A percentile compares a stretch with the other conserved stretches of the same genome.
These are phyloP conservation scores for Chrysemys picta DNA, from an alignment of 2,113 vertebrate genomes.

Conservation along the genomic window DNA sequence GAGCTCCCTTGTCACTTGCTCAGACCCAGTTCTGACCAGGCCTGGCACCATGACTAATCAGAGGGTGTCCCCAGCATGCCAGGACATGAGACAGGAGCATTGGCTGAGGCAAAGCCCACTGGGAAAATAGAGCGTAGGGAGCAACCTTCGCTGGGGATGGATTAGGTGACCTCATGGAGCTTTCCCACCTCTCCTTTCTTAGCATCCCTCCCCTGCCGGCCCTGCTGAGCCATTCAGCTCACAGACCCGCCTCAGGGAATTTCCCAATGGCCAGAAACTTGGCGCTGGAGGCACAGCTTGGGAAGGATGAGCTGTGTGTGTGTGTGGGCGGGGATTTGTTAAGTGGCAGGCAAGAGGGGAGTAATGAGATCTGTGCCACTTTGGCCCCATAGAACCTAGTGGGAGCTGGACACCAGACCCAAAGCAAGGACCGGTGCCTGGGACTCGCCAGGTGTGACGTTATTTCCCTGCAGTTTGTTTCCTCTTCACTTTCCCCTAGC, in stretches of 20 bases:
- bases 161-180: not conserved
- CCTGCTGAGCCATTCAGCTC: accelerated
- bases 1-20: not conserved
- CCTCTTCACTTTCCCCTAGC: not conserved
- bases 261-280: not conserved
- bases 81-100: not conserved
- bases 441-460: not conserved
- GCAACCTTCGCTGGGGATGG: not conserved
- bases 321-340: too few species aligned
- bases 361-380: not conserved
- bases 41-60: not conserved
- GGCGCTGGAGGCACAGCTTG: not conserved
- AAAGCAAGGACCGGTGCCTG: not conserved
- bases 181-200: not conserved
- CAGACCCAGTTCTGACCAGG: not conserved
- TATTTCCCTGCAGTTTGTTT: not conserved
- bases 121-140: too few species aligned
- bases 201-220: not conserved
- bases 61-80: not conserved
- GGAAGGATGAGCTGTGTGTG: not conserved
- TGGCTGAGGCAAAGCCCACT: not conserved
- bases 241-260: not conserved
- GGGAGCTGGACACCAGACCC: not conserved
- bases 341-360: not conserved
- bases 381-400: too few species aligned